Percentiles rank a stretch among this genome's conserved stretches.
phyloP scores from a whole-genome alignment of 2,888 invertebrate genomes.

The Norana najaformis region DNA sequence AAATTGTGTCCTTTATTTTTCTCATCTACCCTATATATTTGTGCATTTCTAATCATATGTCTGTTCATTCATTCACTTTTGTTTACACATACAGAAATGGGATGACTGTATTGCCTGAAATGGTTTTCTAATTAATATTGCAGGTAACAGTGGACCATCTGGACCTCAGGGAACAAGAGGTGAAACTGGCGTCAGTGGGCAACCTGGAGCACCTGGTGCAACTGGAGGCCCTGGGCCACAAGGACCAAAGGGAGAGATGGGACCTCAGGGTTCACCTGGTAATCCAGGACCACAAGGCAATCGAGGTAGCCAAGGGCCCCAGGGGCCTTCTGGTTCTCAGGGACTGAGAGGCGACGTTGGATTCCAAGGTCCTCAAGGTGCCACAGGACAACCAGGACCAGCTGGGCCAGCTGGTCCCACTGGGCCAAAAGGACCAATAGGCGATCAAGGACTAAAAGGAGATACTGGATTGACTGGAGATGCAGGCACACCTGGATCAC shows the following conservation, averaged over 20 bases:
- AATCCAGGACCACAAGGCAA: conserved; percentile 30
- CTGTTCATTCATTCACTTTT: background rate
- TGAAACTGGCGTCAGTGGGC: conserved; percentile 30
- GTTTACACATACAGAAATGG: background rate
- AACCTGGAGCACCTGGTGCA: conserved; percentile 50
- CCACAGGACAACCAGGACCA: conserved; percentile 39
- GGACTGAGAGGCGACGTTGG: conserved; percentile 32
- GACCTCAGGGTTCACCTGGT: conserved; percentile 40
- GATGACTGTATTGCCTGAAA: background rate
- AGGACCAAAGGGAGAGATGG: conserved; percentile 40
- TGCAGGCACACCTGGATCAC: conserved; percentile 36
- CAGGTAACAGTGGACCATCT: conserved; percentile 37
- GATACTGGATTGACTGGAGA: conserved; percentile 33
- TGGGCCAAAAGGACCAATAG: conserved; percentile 32
- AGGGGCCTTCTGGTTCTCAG: conserved; percentile 44
- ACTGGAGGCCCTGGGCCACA: conserved; percentile 49
- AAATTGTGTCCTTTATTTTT: too few relatives aligned
- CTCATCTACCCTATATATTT: background rate
- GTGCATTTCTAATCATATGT: background rate
- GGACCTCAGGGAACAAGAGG: conserved; percentile 33
- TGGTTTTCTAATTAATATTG: background rate
- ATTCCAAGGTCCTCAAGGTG: conserved; percentile 34
- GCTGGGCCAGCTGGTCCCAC: conserved; percentile 37
- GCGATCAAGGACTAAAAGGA: conserved; percentile 28
- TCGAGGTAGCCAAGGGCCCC: conserved; percentile 40